Base-by-base conservation (phyloP, 2,888 invertebrate species). In the Erynnis tages region DNA sequence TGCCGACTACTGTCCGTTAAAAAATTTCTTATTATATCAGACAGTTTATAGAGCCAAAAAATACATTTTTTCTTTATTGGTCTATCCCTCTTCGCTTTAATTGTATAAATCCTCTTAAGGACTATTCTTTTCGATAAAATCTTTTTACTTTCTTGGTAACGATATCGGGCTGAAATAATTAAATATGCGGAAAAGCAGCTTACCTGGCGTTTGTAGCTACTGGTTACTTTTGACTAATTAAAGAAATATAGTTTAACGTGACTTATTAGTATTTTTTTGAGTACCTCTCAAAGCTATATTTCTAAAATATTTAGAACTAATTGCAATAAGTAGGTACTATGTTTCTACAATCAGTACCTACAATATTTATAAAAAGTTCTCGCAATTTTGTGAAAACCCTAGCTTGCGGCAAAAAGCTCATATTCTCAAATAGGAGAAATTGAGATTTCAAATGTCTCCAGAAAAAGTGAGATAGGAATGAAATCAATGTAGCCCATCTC, bases 91-190 rank as follows among this genome's bases (percentile, higher is more conserved):
- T 66, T 69, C 70, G 62, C 73, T 84, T 81, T 83, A 85, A 84
- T 83, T 83, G 82, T 76, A 71, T 68, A 79, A 85, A 85, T 83
- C 82, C 79, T 75, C 79, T 82, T 79, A 74, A 69, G 63, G 67
- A 65, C 69, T 69, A 72, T 79, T 69, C 65, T 66, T 75, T 70
- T 69, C 61, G 73, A 77, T 76, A 65, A 74, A 73, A 75, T 76
- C 70, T 76, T 76, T 76, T 75, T 76, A 68, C 46, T 56, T 63
- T 63, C 61, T 62, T 57, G 66, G 67, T 65, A 65, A 65, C 61
- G 73, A 62, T 71, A 71, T 63, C 58, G 61, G 60, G 60, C 67
- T 65, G 65, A 69, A 69, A 66, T 76, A 76, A 76, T 76, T 78
- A 77, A 72, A 79, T 70, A 67, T 59, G 65, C 59, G 65, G 63